Conservation (phyloP, 2,888 invertebrate species). For the Automeris io region DNA sequence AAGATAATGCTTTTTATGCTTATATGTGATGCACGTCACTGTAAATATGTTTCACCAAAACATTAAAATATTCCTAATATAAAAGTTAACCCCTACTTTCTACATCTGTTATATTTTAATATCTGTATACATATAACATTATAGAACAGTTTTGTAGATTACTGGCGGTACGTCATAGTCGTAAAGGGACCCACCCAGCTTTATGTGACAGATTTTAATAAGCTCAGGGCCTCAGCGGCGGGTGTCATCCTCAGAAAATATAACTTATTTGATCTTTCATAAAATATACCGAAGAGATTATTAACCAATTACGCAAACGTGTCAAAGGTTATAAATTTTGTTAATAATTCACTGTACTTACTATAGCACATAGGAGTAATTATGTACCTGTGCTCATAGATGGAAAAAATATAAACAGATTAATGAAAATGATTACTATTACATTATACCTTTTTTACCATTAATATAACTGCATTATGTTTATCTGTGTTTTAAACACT, state of each 20-base stretch:
- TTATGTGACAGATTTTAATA: constrained; percentile 66
- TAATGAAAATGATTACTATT: too few relatives aligned
- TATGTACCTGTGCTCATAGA: too few relatives aligned
- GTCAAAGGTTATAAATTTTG: constrained; percentile 3
- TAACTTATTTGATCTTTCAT: constrained; percentile 38
- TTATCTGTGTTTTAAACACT: too few relatives aligned
- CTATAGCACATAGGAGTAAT: too few relatives aligned
- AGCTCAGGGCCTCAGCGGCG: constrained; percentile 58
- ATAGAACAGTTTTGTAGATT: constrained; percentile 29
- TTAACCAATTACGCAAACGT: constrained; percentile 24
- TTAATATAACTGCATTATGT: too few relatives aligned
- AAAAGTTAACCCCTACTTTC: background rate
- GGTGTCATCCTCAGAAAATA: constrained; percentile 32
- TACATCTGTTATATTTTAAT: background rate
- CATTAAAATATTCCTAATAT: too few relatives aligned
- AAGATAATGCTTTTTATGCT: too few relatives aligned
- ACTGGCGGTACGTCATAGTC: constrained; percentile 33
- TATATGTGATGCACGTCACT: too few relatives aligned
- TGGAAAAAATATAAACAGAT: too few relatives aligned
- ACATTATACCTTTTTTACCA: too few relatives aligned
- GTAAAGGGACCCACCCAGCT: constrained; percentile 42
- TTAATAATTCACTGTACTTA: too few relatives aligned
- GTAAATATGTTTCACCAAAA: too few relatives aligned
- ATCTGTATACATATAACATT: constrained; percentile 13
- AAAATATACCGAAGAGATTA: constrained; percentile 29